Percentiles rank a stretch among this genome's conserved stretches.
Conservation (phyloP, 2,113 vertebrate genomes). For the Cairina moschata region DNA sequence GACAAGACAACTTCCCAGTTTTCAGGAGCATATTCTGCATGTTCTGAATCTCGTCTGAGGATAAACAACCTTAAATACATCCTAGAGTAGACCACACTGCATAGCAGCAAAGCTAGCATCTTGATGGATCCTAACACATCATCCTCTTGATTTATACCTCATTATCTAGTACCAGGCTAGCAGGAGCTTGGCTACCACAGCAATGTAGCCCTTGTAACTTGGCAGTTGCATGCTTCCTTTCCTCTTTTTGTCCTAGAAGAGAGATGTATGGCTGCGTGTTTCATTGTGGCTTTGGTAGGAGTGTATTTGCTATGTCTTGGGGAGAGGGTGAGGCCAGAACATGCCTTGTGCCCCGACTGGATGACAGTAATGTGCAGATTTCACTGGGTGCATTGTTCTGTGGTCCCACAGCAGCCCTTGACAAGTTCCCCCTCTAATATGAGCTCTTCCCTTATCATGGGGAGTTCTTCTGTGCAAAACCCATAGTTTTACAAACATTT, state of each 20-base stretch:
- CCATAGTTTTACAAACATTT: neutral
- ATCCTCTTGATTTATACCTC: neutral
- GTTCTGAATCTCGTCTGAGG: neutral
- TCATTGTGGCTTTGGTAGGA: neutral
- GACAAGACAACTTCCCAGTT: neutral
- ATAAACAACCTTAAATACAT: neutral
- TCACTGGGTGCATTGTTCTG: neutral
- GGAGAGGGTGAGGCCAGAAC: neutral
- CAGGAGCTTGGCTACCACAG: neutral
- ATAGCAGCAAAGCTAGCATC: neutral
- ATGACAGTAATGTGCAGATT: neutral
- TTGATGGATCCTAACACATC: neutral
- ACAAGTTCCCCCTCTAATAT: neutral
- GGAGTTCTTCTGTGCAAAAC: neutral
- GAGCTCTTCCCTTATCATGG: neutral
- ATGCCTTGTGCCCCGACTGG: neutral
- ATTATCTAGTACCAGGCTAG: neutral
- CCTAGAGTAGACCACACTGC: neutral
- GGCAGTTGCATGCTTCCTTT: neutral
- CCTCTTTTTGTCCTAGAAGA: fast-evolving
- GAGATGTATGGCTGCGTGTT: neutral
- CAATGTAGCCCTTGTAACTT: neutral
- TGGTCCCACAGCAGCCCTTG: neutral
- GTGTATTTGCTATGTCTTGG: neutral
- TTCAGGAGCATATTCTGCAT: neutral